Percentiles rank a stretch among this genome's conserved stretches.
Evolutionary conservation across 2,797 vertebrate species (phyloP).

Genomic region (Gallinago nigripennis): DNA sequence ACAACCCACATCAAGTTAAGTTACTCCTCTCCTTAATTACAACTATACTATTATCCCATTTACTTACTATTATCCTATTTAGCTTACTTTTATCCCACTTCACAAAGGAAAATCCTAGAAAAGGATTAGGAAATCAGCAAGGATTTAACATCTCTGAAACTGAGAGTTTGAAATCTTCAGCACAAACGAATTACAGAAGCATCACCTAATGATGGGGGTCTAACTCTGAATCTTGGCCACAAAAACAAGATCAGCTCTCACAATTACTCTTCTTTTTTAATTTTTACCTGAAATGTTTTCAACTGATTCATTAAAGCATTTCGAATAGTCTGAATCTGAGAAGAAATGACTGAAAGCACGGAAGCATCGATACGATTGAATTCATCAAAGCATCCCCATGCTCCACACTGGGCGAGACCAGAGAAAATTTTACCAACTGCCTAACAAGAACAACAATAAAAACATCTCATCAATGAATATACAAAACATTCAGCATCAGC

Average conservation of each 20-base stretch:
- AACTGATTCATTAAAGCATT: conserved; percentile 90
- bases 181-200: background rate
- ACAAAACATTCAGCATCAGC: background rate
- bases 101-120: background rate
- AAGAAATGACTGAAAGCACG: conserved; percentile 95
- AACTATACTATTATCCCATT: background rate
- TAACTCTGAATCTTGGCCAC: background rate
- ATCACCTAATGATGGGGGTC: background rate
- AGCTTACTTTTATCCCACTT: background rate
- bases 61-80: background rate
- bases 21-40: background rate
- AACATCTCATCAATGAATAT: background rate
- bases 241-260: background rate
- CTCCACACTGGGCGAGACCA: conserved; percentile 94
- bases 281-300: conserved; percentile 87
- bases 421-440: conserved; percentile 96
- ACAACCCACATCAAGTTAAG: background rate
- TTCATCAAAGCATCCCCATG: conserved; percentile 98
- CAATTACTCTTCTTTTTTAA: background rate
- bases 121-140: background rate
- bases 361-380: conserved; percentile 98
- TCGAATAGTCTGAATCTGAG: conserved; percentile 95
- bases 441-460: conserved; percentile 65
- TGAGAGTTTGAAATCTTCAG: background rate
- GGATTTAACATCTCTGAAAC: background rate